Evolutionary conservation across 1,140 invertebrate species (phyloP).

Genomic region (Aplysia californica): DNA sequence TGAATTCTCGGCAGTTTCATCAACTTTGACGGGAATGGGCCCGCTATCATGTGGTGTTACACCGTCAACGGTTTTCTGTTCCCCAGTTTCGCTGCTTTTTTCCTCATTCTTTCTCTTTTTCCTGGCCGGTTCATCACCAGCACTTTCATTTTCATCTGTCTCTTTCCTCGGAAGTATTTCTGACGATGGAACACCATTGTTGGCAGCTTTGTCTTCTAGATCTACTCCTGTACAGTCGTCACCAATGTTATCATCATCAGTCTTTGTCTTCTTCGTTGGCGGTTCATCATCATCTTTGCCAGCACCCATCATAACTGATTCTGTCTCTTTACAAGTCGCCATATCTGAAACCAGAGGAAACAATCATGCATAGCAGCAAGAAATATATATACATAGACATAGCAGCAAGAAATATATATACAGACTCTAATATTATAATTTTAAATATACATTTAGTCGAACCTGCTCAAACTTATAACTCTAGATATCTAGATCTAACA

Average conservation of each 20-base stretch:
- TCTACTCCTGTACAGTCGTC: not conserved
- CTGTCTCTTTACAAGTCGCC: too few relatives aligned
- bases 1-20: not conserved
- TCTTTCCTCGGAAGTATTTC: too few relatives aligned
- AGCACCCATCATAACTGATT: too few relatives aligned
- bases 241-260: not conserved
- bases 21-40: not conserved
- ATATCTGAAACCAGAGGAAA: too few relatives aligned
- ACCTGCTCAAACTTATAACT: too few relatives aligned
- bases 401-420: too few relatives aligned
- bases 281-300: not conserved
- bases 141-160: not conserved
- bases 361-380: too few relatives aligned
- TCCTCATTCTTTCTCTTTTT: not conserved
- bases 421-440: too few relatives aligned
- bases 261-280: not conserved
- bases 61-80: not conserved
- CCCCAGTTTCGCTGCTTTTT: not conserved
- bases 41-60: not conserved
- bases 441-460: too few relatives aligned
- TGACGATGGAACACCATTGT: too few relatives aligned
- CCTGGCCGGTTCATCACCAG: not conserved
- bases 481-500: too few relatives aligned
- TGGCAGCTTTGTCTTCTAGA: not conserved
- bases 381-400: too few relatives aligned